Base-by-base conservation (phyloP, 1,140 invertebrate species). In the Trichonephila clavipes region DNA sequence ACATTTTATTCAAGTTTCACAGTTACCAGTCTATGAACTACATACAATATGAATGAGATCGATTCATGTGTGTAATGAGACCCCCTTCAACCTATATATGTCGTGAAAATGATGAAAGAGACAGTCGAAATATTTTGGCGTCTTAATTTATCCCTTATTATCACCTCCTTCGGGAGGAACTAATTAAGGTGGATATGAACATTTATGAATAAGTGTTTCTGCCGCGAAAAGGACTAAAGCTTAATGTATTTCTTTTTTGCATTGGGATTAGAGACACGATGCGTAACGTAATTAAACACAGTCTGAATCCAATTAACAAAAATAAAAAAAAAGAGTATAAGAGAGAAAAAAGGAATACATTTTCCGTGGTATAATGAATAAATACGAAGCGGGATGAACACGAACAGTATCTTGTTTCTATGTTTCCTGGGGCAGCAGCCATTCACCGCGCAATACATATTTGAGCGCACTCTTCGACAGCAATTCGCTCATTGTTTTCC, bases 201-300 rank as follows among this genome's bases (percentile, higher is more conserved):
- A 77, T n/a, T 28, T 69, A 21, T 28, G n/a, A 28, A 6, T 28
- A 18, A 34, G 12, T 77, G 72, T 77, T 77, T 77, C 72, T 77
- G 28, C 40, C 72, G 34, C 14, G 28, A 77, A 77, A 18, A 14
- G 72, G 5, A 6, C 14, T 0, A 18, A 18, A 77, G 28, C 40
- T 77, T 16, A 77, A 77, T 77, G 28, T 28, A 28, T 18, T 77
- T 77, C 18, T 77, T 77, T 24, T 10, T 51, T 12, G 10, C 10
- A 21, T 19, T 18, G 21, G 14, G 62, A 64, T 21, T 64, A 18
- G 4, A 21, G 21, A 18, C 62, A 64, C 24, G 72, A 77, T 40
- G 72, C 72, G 72, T 77, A 28, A 77, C 34, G 72, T 77, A 77
- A 77, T 77, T 77, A 77, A 34, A 77, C 24, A 28, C 10, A 34